phyloP scores from a whole-genome alignment of 2,888 invertebrate species.

The Heliconius hortense region DNA sequence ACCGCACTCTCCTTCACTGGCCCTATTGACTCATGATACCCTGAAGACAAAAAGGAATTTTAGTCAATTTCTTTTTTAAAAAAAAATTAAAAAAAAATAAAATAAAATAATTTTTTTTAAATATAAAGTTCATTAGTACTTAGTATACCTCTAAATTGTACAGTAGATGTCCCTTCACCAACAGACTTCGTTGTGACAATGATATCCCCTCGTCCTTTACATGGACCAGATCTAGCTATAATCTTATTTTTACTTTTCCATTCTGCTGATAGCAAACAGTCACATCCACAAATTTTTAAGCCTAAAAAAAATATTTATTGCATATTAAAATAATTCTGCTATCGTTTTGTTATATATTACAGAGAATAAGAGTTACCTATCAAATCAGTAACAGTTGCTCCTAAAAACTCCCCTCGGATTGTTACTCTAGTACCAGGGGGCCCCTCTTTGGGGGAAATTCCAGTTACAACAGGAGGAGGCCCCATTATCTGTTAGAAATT shows the following conservation, averaged over 20 bases:
- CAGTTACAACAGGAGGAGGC: conserved; percentile 94
- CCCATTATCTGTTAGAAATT: conserved; percentile 76
- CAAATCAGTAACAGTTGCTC: conserved; percentile 91
- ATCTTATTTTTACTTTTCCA: conserved; percentile 99
- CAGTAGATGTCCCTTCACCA: conserved; percentile 93
- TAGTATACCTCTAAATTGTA: conserved; percentile 89
- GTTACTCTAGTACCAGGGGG: conserved; percentile 97
- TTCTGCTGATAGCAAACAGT: conserved; percentile 96
- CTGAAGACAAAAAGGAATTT: conserved; percentile 57
- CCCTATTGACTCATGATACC: conserved; percentile 93
- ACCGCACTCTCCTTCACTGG: conserved; percentile 98
- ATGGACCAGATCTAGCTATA: conserved; percentile 95
- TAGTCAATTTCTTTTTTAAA: background rate
- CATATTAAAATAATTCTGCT: background rate
- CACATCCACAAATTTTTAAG: conserved; percentile 96
- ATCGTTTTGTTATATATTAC: background rate
- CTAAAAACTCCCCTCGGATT: conserved; percentile 97
- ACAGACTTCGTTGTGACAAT: conserved; percentile 93
- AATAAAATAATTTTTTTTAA: no score
- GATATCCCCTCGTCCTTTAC: conserved; percentile 95
- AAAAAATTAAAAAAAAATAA: no score
- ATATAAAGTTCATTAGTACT: background rate
- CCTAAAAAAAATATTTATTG: conserved; percentile 76
- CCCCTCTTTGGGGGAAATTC: conserved; percentile 99
- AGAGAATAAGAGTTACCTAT: conserved; percentile 81